Percentiles rank a stretch among this genome's conserved stretches.
Evolutionary conservation across 2,888 invertebrate genomes (phyloP).

Genomic region (Vannuccia rotundouncinata): DNA sequence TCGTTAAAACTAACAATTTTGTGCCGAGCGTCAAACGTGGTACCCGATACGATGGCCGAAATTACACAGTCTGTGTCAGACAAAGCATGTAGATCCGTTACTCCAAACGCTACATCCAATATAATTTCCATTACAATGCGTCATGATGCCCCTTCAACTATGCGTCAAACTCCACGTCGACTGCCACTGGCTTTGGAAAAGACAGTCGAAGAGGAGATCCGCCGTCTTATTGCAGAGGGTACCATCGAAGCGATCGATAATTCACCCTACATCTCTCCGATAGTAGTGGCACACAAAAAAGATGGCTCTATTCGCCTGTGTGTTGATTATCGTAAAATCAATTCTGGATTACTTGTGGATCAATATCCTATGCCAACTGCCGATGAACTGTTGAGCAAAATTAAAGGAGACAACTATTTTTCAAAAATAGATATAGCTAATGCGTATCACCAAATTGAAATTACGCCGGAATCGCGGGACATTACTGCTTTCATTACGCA

Average conservation of each 20-base stretch:
- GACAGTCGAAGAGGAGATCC: background rate
- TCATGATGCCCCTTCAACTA: background rate
- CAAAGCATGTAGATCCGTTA: background rate
- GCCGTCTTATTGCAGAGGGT: no score
- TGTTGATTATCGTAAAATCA: no score
- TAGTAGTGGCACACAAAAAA: no score
- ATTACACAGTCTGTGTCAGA: background rate
- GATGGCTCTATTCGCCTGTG: no score
- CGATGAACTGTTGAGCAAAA: constrained; percentile 28
- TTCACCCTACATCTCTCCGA: no score
- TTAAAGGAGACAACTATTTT: constrained; percentile 16
- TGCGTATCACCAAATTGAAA: constrained; percentile 19
- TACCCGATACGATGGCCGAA: background rate
- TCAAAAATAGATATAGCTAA: constrained; percentile 27
- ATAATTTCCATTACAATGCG: background rate
- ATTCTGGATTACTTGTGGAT: background rate
- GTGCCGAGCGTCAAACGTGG: background rate
- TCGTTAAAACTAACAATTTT: background rate
- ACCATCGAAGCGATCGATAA: no score
- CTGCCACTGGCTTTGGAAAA: background rate
- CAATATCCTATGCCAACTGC: background rate
- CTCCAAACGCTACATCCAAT: background rate
- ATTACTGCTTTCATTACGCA: constrained; percentile 14
- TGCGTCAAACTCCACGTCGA: background rate
- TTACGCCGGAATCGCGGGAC: constrained; percentile 11